Conservation (phyloP, 2,888 invertebrate species). For the Exocentrus adspersus region DNA sequence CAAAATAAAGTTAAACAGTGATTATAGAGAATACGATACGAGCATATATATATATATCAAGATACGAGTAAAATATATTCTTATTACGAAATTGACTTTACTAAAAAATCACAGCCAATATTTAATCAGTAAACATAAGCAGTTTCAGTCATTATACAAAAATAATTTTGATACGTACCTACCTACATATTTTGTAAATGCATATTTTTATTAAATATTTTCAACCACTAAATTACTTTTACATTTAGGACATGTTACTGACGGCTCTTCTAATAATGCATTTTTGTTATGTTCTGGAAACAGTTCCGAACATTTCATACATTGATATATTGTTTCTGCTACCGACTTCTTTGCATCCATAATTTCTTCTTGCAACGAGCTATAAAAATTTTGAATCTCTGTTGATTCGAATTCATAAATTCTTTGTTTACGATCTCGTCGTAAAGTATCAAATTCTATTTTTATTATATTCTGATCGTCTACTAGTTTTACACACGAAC, state of each 20-base stretch:
- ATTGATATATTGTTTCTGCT: constrained; percentile 66
- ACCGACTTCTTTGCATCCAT: too few relatives aligned
- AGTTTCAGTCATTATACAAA: too few relatives aligned
- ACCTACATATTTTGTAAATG: not conserved
- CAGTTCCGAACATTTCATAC: constrained; percentile 72
- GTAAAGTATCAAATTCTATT: constrained; percentile 71
- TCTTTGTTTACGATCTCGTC: constrained; percentile 68
- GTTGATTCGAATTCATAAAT: constrained; percentile 68
- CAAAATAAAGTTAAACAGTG: too few relatives aligned
- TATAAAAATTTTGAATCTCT: constrained; percentile 64
- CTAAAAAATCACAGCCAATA: constrained; percentile 25
- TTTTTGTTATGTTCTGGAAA: constrained; percentile 66
- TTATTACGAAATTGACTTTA: too few relatives aligned
- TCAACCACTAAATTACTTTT: constrained; percentile 69
- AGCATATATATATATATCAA: too few relatives aligned
- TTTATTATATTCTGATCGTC: constrained; percentile 62
- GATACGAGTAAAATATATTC: too few relatives aligned
- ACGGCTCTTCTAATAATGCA: constrained; percentile 39
- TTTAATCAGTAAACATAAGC: too few relatives aligned
- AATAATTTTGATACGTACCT: too few relatives aligned
- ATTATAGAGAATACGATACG: too few relatives aligned
- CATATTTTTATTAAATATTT: constrained; percentile 28
- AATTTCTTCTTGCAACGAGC: constrained; percentile 51
- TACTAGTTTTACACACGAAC: constrained; percentile 63
- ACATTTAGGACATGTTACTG: constrained; percentile 68